Base-by-base conservation (phyloP, 2,113 vertebrate genomes). In the Calyptommatus sinebrachiatus region DNA sequence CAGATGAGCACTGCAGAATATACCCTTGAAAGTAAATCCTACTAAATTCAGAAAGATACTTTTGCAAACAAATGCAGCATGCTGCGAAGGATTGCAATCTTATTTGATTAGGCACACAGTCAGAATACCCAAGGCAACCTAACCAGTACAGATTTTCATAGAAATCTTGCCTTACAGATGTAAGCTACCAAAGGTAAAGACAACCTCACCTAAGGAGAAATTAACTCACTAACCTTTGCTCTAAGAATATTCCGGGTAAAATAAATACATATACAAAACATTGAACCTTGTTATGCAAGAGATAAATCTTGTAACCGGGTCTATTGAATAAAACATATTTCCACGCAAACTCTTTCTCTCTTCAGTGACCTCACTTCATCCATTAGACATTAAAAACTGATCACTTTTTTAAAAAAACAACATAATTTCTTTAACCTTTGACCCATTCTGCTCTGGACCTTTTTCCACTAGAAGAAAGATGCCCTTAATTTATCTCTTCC, bases 161-260 rank as follows among this genome's bases (percentile, higher is more conserved):
- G n/a, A 0, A 5, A n/a, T 20, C 9, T 21, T 14, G 31, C 62
- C 26, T 16, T 0, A 74, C 0, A 16, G 8, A 72, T 86, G 8
- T 70, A 79, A 86, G n/a, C 3, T 35, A 75, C 6, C 82, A 83
- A 76, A 41, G 28, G 79, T 73, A 63, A 69, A 10, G 48, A 65
- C 80, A 28, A 66, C 81, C 78, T 84, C 77, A 73, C 63, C 62
- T 72, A 31, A 31, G 14, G 82, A 48, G 21, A 7, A 80, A 63
- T 5, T 26, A 73, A 74, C 57, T 72, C 26, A 45, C 78, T 45
- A 76, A 86, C 65, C 81, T 85, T 41, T 71, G 72, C 7, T 65
- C 76, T 60, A 29, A 83, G n/a, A 3, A 62, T 4, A 28, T 2
- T 53, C 4, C 24, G 0, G 18, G 8, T 1, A 12, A 50, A 70